Evolutionary conservation across 2,888 invertebrate genomes (phyloP), one percentile per base, ranked within the genome.

Genomic region (Drosophila anomalata): DNA sequence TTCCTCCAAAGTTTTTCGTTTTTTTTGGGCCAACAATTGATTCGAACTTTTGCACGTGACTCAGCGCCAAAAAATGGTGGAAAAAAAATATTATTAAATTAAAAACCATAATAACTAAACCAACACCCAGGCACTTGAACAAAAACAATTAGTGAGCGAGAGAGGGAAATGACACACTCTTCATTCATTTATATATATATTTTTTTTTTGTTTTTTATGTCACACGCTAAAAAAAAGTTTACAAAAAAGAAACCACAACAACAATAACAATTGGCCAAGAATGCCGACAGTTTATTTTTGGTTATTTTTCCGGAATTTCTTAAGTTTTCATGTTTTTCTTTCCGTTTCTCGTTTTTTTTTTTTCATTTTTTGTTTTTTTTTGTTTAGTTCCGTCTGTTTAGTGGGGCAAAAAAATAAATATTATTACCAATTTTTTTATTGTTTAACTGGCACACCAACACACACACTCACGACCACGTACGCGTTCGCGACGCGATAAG

Each of bases 351-450:
- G 29, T 52, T 52, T 17, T 17, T 1, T 17, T 17, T 1, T 17
- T 17, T 17, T 17, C 17, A 17, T 17, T 52, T 41, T 41, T 41
- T 12, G 1, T 41, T 41, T 26, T 26, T 26, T 26, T 26, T 26
- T 26, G 7, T 26, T 26, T 26, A 1, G 26, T 26, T 26, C 26
- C 26, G 7, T 26, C 26, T 9, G 29, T 29, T 26, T n/a, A 22
- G 36, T 36, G 8, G 29, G 20, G 17, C 17, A 48, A 41, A 36
- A 36, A 41, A 36, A 36, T 26, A 48, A 33, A 39, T 48, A 20
- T 42, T 73, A 77, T 81, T 78, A 80, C 79, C 79, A 80, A 80
- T 76, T 62, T 57, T 50, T 29, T 56, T 60, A 70, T 69, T 70
- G 63, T 70, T 71, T 70, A 69, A 76, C 66, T 65, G 67, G 51